Evolutionary conservation across 2,113 vertebrate species (phyloP).

Genomic region (Semnornis frantzii): DNA sequence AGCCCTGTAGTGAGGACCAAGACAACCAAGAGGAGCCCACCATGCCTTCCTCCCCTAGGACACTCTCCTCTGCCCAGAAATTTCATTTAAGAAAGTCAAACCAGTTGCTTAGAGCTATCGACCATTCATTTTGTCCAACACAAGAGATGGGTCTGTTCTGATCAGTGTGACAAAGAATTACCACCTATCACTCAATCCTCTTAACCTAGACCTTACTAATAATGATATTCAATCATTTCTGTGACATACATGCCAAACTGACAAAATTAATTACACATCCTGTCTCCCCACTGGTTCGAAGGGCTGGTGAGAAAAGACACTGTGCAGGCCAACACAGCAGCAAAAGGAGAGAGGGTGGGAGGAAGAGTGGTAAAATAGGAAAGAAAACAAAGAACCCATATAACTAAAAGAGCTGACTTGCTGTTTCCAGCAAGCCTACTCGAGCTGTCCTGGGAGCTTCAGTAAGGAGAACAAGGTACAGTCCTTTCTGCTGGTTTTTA

Average conservation of each 20-base stretch:
- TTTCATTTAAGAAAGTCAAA: background rate
- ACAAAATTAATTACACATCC: background rate
- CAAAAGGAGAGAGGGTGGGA: background rate
- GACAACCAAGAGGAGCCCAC: background rate
- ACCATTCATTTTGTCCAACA: background rate
- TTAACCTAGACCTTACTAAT: background rate
- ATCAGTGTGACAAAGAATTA: background rate
- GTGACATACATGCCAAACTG: background rate
- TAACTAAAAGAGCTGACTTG: background rate
- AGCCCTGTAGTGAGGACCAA: background rate
- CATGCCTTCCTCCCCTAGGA: background rate
- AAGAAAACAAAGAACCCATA: background rate
- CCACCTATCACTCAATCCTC: background rate
- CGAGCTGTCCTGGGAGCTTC: background rate
- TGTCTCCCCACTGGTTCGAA: background rate
- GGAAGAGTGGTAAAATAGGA: background rate
- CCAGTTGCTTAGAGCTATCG: background rate
- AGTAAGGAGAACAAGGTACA: background rate
- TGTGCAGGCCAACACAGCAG: accelerated
- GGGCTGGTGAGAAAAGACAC: background rate
- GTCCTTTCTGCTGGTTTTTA: background rate
- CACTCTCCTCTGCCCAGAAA: background rate
- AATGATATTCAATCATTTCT: background rate
- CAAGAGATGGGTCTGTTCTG: background rate
- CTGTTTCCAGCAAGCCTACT: background rate